Base-by-base conservation (phyloP, 2,888 invertebrate genomes). In the Steromphala cineraria region DNA sequence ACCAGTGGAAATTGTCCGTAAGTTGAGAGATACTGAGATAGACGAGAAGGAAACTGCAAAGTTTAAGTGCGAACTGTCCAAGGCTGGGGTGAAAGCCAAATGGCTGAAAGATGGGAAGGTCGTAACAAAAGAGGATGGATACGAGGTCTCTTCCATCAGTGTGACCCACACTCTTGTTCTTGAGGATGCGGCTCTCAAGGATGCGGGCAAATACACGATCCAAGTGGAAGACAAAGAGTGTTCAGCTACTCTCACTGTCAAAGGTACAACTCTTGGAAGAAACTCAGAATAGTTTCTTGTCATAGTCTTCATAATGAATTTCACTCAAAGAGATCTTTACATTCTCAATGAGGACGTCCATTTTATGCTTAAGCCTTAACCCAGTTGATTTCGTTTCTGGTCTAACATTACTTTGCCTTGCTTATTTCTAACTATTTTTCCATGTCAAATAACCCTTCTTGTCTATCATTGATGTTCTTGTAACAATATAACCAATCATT, bases 31-130 rank as follows among this genome's bases (percentile, higher is more conserved):
- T 78, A 55, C 87, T 28, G 83, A 83, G 67, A 85, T 88, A 56
- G 82, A 79, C 28, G 88, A 87, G 78, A 88, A 89, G 74, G 85
- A 86, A 46, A 86, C 87, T 88, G 98, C 97, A 0, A 96, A 95
- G 40, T 98, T 99, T 92, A 97, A 97, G 91, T 96, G 98, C 88
- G 98, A 98, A 93, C 94, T 98, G n/a, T 97, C 97, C 17, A 98
- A 98, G 94, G 98, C 98, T 62, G 98, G 98, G 93, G 98, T 98
- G 19, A 94, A 97, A 2, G 98, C 98, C 0, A 96, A 96, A 91
- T 98, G 98, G 98, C 97, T 95, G 94, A 96, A 97, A 85, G 87
- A 91, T 85, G 90, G 89, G 96, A 96, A 96, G 89, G 97, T 97
- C 94, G 95, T 98, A 7, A 96, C 96, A 89, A 97, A 97, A 67